phyloP scores from a whole-genome alignment of 2,797 vertebrate species.

The Periophthalmus magnuspinnatus region DNA sequence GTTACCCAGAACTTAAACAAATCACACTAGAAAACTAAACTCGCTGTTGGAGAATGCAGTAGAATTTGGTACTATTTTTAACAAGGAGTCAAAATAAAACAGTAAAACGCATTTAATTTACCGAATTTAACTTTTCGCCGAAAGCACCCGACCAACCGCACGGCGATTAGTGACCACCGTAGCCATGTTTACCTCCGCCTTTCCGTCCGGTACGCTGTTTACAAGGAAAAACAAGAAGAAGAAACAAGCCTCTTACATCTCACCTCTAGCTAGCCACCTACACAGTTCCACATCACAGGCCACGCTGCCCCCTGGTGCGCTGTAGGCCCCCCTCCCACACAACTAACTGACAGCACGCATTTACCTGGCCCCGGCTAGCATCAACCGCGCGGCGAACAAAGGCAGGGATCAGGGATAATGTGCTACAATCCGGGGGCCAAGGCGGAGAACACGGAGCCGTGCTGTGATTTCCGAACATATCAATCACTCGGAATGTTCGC shows the following conservation, averaged over 20 bases:
- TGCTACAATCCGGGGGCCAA: background rate
- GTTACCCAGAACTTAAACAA: too few relatives aligned
- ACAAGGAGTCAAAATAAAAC: background rate
- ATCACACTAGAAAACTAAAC: too few relatives aligned
- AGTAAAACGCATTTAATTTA: background rate
- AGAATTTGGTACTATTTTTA: background rate
- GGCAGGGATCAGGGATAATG: slow-evolving; percentile 15
- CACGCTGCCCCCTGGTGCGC: slow-evolving; percentile 1
- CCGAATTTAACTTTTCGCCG: background rate
- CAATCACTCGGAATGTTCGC: background rate
- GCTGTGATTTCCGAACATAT: slow-evolving; percentile 1
- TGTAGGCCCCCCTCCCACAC: background rate
- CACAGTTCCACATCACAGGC: slow-evolving; percentile 12
- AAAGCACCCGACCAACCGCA: background rate
- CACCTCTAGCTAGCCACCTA: slow-evolving; percentile 6
- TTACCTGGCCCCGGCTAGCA: slow-evolving; percentile 36
- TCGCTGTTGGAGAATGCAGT: background rate
- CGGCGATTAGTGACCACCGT: background rate
- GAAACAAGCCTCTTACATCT: background rate
- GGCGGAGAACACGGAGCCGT: slow-evolving; percentile 2
- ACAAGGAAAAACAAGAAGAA: background rate
- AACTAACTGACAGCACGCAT: slow-evolving; percentile 16
- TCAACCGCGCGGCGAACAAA: slow-evolving; percentile 16
- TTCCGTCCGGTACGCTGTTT: background rate
- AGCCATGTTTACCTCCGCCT: background rate